Percentiles rank a stretch among this genome's conserved stretches.
Conservation (phyloP, 2,888 invertebrate genomes). For the Balanococcus diminutus region DNA sequence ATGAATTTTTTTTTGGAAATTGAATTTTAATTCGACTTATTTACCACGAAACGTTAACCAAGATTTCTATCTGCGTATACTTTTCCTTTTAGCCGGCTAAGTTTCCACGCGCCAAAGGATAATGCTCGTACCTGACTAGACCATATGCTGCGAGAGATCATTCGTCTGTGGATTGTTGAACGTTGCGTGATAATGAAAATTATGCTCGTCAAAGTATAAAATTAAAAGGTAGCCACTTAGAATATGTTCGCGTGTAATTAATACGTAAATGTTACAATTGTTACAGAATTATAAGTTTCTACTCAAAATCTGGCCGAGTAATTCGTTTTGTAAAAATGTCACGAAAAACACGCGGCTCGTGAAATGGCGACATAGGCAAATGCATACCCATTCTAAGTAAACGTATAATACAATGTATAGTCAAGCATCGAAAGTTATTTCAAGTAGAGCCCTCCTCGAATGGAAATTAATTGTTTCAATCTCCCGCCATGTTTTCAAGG, state of each 20-base stretch:
- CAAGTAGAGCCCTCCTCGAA: no score
- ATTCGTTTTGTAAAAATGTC: background rate
- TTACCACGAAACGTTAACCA: background rate
- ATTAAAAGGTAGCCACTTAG: background rate
- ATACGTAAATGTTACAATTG: background rate
- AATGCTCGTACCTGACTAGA: background rate
- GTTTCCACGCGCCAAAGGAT: background rate
- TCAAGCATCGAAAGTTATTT: no score
- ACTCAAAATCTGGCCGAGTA: background rate
- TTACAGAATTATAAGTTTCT: background rate
- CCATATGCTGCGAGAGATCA: background rate
- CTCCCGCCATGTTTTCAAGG: no score
- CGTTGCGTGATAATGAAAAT: background rate
- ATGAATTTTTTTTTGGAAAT: background rate
- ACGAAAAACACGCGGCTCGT: background rate
- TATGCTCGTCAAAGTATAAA: background rate
- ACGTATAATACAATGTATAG: no score
- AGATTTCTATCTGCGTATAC: background rate
- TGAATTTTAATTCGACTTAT: background rate
- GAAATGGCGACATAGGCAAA: no score
- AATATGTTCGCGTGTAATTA: background rate
- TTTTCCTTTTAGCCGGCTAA: background rate
- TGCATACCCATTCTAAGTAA: no score
- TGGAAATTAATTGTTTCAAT: no score
- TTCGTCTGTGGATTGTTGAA: conserved; percentile 1